phyloP scores from a whole-genome alignment of 2,113 vertebrate genomes.

The Triplophysa tibetana region DNA sequence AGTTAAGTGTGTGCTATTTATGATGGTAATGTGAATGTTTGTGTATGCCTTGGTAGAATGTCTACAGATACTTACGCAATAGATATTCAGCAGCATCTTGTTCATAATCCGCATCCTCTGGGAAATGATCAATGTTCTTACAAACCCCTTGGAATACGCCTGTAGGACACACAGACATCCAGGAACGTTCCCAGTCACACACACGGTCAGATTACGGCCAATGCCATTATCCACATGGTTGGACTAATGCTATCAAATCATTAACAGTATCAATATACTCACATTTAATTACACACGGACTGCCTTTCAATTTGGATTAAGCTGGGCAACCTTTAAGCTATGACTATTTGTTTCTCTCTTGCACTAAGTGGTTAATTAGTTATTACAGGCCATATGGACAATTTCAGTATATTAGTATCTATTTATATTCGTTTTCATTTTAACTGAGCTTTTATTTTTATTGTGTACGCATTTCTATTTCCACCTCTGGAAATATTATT shows the following conservation, averaged over 20 bases:
- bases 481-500: too few relatives aligned
- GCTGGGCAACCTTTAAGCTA: not conserved
- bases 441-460: too few relatives aligned
- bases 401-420: too few relatives aligned
- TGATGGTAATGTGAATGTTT: conserved; percentile 51
- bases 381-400: too few relatives aligned
- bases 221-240: conserved; percentile 26
- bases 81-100: conserved; percentile 95
- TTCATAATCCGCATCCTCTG: conserved; percentile 92
- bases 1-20: too few relatives aligned
- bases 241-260: conserved; percentile 31
- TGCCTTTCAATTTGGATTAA: not conserved
- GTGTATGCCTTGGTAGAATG: conserved; percentile 45
- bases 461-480: too few relatives aligned
- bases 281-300: conserved; percentile 4
- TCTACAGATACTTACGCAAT: conserved; percentile 78
- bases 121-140: conserved; percentile 97
- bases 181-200: not conserved
- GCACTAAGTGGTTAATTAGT: too few relatives aligned
- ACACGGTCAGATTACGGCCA: conserved; percentile 6
- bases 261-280: conserved; percentile 30
- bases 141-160: conserved; percentile 93
- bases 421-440: too few relatives aligned
- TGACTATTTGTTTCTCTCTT: too few relatives aligned
- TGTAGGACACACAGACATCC: conserved; percentile 63